Percentiles rank a stretch among this genome's conserved stretches.
Evolutionary conservation across 1,140 invertebrate species (phyloP).

Genomic region (Ylistrum balloti): DNA sequence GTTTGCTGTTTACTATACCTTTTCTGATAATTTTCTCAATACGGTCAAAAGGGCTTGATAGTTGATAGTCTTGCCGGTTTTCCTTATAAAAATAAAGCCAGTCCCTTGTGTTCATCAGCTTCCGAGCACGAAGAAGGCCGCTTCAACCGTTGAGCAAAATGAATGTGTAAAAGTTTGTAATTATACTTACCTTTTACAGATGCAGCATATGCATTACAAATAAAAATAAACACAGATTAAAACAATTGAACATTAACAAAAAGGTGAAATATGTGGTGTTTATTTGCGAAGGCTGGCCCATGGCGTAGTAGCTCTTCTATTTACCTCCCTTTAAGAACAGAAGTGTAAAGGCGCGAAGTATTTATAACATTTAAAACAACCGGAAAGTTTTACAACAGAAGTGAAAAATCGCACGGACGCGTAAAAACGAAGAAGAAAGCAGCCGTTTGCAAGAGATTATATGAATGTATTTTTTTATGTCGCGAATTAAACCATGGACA

Average conservation of each 20-base stretch:
- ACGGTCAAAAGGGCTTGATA: background rate
- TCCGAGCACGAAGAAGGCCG: background rate
- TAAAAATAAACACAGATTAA: background rate
- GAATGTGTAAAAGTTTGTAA: too few relatives aligned
- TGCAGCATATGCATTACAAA: background rate
- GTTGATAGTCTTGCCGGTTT: background rate
- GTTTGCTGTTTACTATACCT: background rate
- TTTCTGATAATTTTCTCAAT: background rate
- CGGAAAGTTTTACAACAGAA: too few relatives aligned
- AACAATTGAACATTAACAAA: background rate
- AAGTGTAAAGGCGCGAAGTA: background rate
- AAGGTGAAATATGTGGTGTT: background rate
- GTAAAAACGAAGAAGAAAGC: too few relatives aligned
- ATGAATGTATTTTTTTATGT: too few relatives aligned
- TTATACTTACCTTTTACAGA: background rate
- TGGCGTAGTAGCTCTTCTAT: background rate
- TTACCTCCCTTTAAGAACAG: background rate
- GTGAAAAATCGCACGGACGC: too few relatives aligned
- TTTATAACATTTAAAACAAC: too few relatives aligned
- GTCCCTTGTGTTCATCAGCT: background rate
- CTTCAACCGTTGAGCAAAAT: constrained; percentile 1
- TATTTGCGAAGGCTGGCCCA: background rate
- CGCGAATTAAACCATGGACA: too few relatives aligned
- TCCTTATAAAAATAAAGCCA: background rate
- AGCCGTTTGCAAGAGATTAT: too few relatives aligned